Evolutionary conservation across 1,140 invertebrate genomes (phyloP), one percentile per base, ranked within the genome.

Genomic region (Drosophila subpulchrella): DNA sequence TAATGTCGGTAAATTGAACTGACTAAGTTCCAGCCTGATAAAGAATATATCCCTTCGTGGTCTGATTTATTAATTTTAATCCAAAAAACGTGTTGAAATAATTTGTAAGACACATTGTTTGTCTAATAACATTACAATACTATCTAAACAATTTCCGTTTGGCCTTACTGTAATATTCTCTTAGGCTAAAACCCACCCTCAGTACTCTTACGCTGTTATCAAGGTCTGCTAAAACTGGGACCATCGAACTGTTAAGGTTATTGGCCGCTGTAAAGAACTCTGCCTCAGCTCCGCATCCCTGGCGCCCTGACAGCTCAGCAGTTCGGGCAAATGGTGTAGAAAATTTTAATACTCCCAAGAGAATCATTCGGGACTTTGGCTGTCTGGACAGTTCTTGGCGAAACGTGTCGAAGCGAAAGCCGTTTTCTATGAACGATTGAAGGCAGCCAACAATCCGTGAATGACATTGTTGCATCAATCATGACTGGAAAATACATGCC

Each of bases 271-370:
- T 72, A 54, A 75, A 13, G 41, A 15, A 38, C 42, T 30, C 20
- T 30, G 3, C 27, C 44, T 17, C 30, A 34, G 36, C 65, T 41
- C 13, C 15, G 11, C 24, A 11, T 44, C 24, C 36, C 46, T 34
- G n/a, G 13, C 36, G 41, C 58, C 39, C 54, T 58, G 47, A n/a
- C 48, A 57, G 60, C 67, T 54, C 47, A 58, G 65, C 60, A 57
- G 57, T 51, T 73, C 41, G 36, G 66, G 39, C 77, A 84, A 89
- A 89, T 89, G 81, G 84, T 41, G 58, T 72, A 89, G 84, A 89
- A 89, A 83, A 83, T 84, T 84, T 83, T 80, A 83, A 80, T 88
- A 81, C 75, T 88, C 72, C 83, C 80, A 24, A 59, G 84, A 81
- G 84, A 61, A 38, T 46, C 68, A 80, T 88, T 77, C 66, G 42